Conservation (phyloP, 2,797 vertebrate species). For the Bovichtus variegatus region DNA sequence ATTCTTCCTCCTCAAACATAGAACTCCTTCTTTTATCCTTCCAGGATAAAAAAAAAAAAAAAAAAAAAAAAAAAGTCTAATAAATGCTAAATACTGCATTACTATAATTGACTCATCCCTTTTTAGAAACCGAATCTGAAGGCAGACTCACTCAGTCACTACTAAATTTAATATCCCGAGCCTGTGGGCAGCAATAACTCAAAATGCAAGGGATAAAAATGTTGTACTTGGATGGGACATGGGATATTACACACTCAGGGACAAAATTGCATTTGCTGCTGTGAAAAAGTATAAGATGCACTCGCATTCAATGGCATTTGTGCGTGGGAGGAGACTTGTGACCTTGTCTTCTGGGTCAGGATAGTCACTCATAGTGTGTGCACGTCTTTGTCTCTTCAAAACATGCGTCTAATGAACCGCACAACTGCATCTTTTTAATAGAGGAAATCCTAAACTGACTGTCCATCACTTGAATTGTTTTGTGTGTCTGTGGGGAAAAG, state of each 20-base stretch:
- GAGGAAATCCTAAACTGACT: constrained; percentile 18
- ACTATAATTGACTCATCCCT: constrained; percentile 57
- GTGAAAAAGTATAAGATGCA: neutral
- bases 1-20: constrained; percentile 24
- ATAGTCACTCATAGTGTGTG: constrained; percentile 7
- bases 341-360: constrained; percentile 21
- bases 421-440: neutral
- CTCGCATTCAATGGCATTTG: neutral
- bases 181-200: constrained; percentile 51
- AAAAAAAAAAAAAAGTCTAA: constrained; percentile 53
- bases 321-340: constrained; percentile 13
- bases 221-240: constrained; percentile 23
- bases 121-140: constrained; percentile 33
- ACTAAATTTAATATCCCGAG: constrained; percentile 55
- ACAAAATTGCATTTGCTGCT: constrained; percentile 22
- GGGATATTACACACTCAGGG: constrained; percentile 36
- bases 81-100: constrained; percentile 64
- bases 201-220: constrained; percentile 55
- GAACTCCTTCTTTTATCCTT: constrained; percentile 36
- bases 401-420: neutral
- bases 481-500: constrained; percentile 27
- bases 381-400: constrained; percentile 12
- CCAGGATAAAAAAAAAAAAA: constrained; percentile 48
- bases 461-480: constrained; percentile 7
- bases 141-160: constrained; percentile 22